Evolutionary conservation across 2,888 invertebrate species (phyloP), one percentile per base, ranked within the genome.

Genomic region (Eilema caniola): DNA sequence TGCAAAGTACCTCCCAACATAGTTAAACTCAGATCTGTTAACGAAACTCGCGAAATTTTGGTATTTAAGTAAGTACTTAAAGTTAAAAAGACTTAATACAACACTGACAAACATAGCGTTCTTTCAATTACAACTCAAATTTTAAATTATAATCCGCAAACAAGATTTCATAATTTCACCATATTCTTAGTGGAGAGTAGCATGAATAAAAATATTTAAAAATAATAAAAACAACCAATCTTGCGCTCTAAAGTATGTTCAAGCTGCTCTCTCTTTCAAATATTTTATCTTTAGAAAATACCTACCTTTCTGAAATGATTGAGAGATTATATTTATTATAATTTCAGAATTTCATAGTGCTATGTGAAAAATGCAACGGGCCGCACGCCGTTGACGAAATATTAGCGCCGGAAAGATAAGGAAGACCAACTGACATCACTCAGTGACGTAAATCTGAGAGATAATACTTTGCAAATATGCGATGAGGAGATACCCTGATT

Each of bases 291-390:
- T 47, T 47, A 1, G 5, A 20, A 20, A 47, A 47, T 16, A 41
- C 14, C 14, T 14, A 47, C 5, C 47, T 20, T 20, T 1, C 20
- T 41, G 41, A 16, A 20, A 47, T 20, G 20, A 7, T 62, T 37
- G 20, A n/a, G 12, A 12, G 25, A 20, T 28, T 25, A 28, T 53
- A 12, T 14, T 20, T 28, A 69, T 70, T 75, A 73, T 72, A 63
- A 79, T 89, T 89, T 56, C 88, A 92, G 91, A 89, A 89, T 72
- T 92, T 91, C 75, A 84, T 89, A 66, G 82, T 92, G 53, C 62
- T 89, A n/a, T 91, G 93, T 72, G 87, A 90, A 69, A 84, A 83
- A 65, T 90, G 91, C 76, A 67, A 76, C 23, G 86, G 87, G 8
- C 76, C 78, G 1, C 91, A 92, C 73, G 70, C 61, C 10, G 75